Evolutionary conservation across 2,113 vertebrate genomes (phyloP).

Genomic region (Clarias macrocephalus): DNA sequence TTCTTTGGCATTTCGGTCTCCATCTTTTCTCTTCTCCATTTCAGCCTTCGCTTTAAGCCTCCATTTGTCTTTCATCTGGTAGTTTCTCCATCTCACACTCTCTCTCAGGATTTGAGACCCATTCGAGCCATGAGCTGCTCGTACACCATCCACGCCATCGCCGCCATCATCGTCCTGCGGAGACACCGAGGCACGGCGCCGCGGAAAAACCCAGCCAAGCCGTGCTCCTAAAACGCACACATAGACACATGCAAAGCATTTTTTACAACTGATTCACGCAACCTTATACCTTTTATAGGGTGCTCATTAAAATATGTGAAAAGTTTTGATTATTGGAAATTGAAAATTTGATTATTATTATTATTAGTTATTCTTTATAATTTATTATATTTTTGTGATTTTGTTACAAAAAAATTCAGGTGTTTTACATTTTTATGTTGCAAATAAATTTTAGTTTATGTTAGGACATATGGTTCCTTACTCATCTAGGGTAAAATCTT

Average conservation of each 20-base stretch:
- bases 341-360: too few species aligned
- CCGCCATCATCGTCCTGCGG: conserved; percentile 92
- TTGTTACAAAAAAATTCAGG: too few species aligned
- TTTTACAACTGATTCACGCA: background rate
- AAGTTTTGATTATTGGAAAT: too few species aligned
- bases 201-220: conserved; percentile 85
- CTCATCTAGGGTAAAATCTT: too few species aligned
- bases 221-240: conserved; percentile 75
- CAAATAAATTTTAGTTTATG: too few species aligned
- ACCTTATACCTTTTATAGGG: background rate
- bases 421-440: too few species aligned
- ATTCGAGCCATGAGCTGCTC: conserved; percentile 96
- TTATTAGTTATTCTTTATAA: too few species aligned
- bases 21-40: background rate
- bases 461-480: too few species aligned
- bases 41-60: background rate
- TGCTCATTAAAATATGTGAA: too few species aligned
- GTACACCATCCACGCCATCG: conserved; percentile 97
- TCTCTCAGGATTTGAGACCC: conserved; percentile 90
- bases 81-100: background rate
- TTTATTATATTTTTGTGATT: too few species aligned
- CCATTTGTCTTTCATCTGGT: background rate
- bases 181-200: conserved; percentile 87
- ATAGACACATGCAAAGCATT: background rate
- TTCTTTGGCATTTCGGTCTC: background rate